Evolutionary conservation across 2,888 invertebrate species (phyloP), one percentile per base, ranked within the genome.

Genomic region (Chrysina gloriosa): DNA sequence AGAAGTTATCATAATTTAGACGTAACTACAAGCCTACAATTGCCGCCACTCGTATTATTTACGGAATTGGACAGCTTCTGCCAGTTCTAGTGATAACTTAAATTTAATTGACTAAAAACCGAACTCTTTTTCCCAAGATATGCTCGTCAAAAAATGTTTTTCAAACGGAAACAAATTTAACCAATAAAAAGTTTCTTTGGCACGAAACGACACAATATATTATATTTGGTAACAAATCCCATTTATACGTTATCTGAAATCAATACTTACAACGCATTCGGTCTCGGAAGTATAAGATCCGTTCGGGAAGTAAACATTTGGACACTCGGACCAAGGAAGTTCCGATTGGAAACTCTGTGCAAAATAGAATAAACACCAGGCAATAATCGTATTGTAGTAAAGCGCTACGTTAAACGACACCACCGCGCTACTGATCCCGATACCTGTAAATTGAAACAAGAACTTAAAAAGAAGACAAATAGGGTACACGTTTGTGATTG

Each of bases 351-450:
- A 97, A 82, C 96, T 96, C 86, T 94, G 94, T 74, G 93, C 92
- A 80, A 97, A 92, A 84, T 97, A 97, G 84, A 96, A 96, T 79
- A 97, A 87, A 82, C 97, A 97, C 98, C 98, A 98, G 69, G 97
- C 97, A 75, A 98, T 97, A 77, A 98, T 97, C 69, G 97, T 97
- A 84, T 98, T 98, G 84, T 98, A 98, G 84, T 98, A 98, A 72
- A 98, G 87, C 7, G 96, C 97, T 72, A 98, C 97, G 81, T 97
- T 95, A 84, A 96, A 97, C 0, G 97, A 97, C 29, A 98, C 97
- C 71, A 98, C 93, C 1, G 97, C 97, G 65, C 95, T 95, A 79
- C 97, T 96, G 74, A 97, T 91, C 16, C 97, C 96, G 67, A 96
- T 95, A 9, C 95, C 96, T 83, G 14, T 63, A 79, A 76, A 48